Evolutionary conservation across 2,113 vertebrate genomes (phyloP).

Genomic region (Odontesthes bonariensis): DNA sequence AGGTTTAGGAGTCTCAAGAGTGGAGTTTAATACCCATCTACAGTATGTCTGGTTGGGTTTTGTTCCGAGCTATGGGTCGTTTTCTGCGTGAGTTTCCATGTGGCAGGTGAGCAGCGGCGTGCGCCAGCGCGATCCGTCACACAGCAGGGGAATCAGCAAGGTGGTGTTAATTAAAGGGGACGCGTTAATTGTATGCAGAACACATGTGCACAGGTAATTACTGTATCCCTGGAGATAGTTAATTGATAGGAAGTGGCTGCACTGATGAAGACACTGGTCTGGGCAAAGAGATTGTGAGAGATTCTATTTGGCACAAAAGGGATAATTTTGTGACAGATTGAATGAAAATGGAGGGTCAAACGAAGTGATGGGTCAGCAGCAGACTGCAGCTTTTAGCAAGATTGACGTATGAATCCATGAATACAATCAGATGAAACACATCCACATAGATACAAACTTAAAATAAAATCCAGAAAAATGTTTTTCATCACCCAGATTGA

Average conservation of each 20-base stretch:
- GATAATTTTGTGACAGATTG: conserved; percentile 54
- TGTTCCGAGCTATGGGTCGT: conserved; percentile 11
- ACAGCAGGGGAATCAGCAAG: conserved; percentile 63
- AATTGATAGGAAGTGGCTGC: conserved; percentile 78
- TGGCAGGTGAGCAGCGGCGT: conserved; percentile 10
- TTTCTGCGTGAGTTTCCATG: conserved; percentile 13
- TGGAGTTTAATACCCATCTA: background rate
- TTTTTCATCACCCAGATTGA: conserved; percentile 15
- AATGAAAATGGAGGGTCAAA: conserved; percentile 9
- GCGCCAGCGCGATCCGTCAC: conserved; percentile 69
- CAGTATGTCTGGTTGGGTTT: background rate
- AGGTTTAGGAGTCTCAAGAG: background rate
- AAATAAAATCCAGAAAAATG: background rate
- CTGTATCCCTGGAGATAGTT: conserved; percentile 74
- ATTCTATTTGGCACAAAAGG: conserved; percentile 38
- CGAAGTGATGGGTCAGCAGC: conserved; percentile 29
- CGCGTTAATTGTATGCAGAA: conserved; percentile 77
- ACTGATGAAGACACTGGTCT: conserved; percentile 65
- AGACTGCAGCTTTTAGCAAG: background rate
- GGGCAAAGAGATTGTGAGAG: conserved; percentile 32
- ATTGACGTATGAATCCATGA: conserved; percentile 5
- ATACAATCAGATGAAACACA: background rate
- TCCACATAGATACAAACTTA: background rate
- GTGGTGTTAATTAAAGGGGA: conserved; percentile 80
- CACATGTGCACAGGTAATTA: conserved; percentile 83